Evolutionary conservation across 2,113 vertebrate species (phyloP), one percentile per base, ranked within the genome.

Genomic region (Rhombomys opimus): DNA sequence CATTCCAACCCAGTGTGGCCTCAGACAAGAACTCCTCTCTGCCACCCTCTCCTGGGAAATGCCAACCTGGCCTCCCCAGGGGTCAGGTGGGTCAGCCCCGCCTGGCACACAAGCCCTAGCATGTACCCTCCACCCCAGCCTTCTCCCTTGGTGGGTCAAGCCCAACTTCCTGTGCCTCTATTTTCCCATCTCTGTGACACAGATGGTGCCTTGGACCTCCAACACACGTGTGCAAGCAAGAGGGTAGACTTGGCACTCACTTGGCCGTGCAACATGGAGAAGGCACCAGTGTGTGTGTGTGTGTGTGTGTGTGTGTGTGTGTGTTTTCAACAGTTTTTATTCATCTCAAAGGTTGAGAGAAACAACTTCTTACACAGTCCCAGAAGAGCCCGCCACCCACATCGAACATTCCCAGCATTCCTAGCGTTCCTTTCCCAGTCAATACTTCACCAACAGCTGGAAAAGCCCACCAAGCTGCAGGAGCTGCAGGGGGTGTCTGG

Each of bases 61-160:
- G 41, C 13, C 41, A 20, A 22, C 30, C 52, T 52, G 3, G 52
- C 32, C 17, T 50, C 75, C 4, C 0, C 4, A 11, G 0, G 82
- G 13, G 54, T 22, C 30, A 0, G 59, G 2, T 6, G 7, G 67
- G 41, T 38, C 32, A 0, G 77, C 32, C 38, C 2, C 0, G 7
- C 35, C 41, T 30, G 65, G 5, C 12, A 1, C 10, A 10, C 57
- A 0, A 50, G 57, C n/a, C n/a, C 41, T 9, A 38, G 11, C 41
- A 32, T 25, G 54, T 22, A 23, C 46, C 52, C 13, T 54, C 20
- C 32, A 25, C 1, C 5, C 93, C 88, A 17, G 32, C 32, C 72
- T 35, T 76, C 30, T 23, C 15, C 13, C 7, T 72, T 6, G 12
- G n/a, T 77, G n/a, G 75, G 30, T 61, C 63, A 32, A 20, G 30